Conservation (phyloP, 2,888 invertebrate species). For the Sesamia inferens region DNA sequence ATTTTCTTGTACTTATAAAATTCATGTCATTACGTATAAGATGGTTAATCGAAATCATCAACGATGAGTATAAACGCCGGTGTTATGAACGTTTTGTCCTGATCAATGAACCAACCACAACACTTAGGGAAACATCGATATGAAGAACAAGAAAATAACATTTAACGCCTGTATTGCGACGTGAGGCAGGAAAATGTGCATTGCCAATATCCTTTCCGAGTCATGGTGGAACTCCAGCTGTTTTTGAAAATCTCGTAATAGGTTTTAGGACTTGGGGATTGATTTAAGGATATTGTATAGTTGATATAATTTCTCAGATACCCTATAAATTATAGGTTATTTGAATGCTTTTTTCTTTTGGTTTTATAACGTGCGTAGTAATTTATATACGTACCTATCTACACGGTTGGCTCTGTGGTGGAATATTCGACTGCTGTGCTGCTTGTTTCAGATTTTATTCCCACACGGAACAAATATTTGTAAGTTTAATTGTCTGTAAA, state of each 20-base stretch:
- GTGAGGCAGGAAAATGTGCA: not conserved
- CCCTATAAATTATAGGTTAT: not conserved
- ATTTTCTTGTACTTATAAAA: too few species aligned
- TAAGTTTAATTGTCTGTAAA: too few species aligned
- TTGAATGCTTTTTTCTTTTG: too few species aligned
- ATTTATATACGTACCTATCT: too few species aligned
- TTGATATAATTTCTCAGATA: not conserved
- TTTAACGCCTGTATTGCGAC: too few species aligned
- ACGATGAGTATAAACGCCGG: not conserved
- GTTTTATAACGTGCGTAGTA: too few species aligned
- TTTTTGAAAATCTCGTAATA: not conserved
- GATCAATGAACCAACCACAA: not conserved
- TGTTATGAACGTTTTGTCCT: not conserved
- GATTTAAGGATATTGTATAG: not conserved
- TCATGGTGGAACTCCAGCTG: not conserved
- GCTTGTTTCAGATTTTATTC: too few species aligned
- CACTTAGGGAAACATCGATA: not conserved
- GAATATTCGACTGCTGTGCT: too few species aligned
- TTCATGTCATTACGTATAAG: too few species aligned
- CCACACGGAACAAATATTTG: too few species aligned
- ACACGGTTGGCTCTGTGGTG: too few species aligned
- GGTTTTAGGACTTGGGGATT: not conserved
- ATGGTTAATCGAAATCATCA: not conserved
- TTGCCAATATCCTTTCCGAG: not conserved
- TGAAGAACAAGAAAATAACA: not conserved